Base-by-base conservation (phyloP, 2,888 invertebrate genomes). In the Eustalomyia histrio region DNA sequence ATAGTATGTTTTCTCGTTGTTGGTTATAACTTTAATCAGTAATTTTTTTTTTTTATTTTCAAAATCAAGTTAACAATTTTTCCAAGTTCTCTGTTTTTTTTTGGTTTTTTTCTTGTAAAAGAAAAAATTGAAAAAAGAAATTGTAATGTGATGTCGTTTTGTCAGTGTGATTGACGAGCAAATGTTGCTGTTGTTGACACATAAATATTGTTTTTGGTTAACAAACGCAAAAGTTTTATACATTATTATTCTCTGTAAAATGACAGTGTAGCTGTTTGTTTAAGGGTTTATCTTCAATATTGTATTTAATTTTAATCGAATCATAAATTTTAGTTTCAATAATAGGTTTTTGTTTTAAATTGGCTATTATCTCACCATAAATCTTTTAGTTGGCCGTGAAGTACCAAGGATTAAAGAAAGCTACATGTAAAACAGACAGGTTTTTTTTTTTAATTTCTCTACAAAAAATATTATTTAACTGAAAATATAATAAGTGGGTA, bases 91-190 rank as follows among this genome's bases (percentile, higher is more conserved):
- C 57, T 4, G 14, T 39, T 79, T 73, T 53, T 64, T 61, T 24
- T 24, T 24, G 2, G 2, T 24, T 24, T 24, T 64, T 35, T 65
- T 55, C 71, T 60, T 53, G 21, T 67, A 12, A 50, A 64, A 29
- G 43, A 63, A 50, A 67, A 64, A 67, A 10, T 10, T 60, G 18
- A n/a, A 60, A 29, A 65, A 71, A 79, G 57, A 74, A 75, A 75
- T 65, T 71, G 81, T 76, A 64, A 87, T 86, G 86, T 88, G 86
- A 88, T 88, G 88, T 87, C 86, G 87, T 88, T 88, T 88, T 87
- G 88, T 88, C 89, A 87, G 86, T 83, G 85, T 88, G 88, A 88
- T 87, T 85, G 88, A 88, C 87, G 86, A 86, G 87, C 76, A 73
- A 81, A 78, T 78, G 76, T 61, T 79, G 69, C 71, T 79, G 79